Evolutionary conservation across 2,113 vertebrate species (phyloP).

Genomic region (Taurulus bubalis): DNA sequence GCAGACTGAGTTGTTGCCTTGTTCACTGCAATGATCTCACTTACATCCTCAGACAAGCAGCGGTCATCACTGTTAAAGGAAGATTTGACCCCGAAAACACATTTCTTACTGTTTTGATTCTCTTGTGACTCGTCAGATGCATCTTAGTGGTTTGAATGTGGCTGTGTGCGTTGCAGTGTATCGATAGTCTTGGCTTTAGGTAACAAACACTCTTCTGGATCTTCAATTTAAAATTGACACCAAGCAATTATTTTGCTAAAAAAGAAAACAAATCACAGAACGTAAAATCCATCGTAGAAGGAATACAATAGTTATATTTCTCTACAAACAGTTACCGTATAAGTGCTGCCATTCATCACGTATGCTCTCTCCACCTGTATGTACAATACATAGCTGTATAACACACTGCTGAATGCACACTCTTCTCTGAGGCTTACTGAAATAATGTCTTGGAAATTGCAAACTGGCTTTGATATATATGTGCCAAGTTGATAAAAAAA

Average conservation of each 20-base stretch:
- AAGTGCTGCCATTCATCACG: background rate
- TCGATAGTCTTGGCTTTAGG: no score
- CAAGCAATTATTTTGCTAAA: background rate
- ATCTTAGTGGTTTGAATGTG: no score
- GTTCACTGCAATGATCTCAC: constrained; percentile 45
- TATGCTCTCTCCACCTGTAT: background rate
- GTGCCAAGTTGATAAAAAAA: no score
- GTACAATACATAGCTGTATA: background rate
- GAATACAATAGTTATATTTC: background rate
- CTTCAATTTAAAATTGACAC: background rate
- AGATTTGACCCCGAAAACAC: background rate
- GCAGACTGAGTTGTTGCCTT: constrained; percentile 34
- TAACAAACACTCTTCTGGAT: no score
- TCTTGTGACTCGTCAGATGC: no score
- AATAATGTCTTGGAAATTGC: no score
- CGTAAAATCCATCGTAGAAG: background rate
- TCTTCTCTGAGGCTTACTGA: no score
- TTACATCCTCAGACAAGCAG: constrained; percentile 1
- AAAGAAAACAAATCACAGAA: background rate
- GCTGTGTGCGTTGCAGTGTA: no score
- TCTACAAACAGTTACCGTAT: background rate
- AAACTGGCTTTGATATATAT: no score
- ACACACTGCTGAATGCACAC: background rate
- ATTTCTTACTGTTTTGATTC: no score
- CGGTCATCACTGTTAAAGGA: background rate